Conservation (phyloP, 2,113 vertebrate species). For the Notothenia coriiceps region DNA sequence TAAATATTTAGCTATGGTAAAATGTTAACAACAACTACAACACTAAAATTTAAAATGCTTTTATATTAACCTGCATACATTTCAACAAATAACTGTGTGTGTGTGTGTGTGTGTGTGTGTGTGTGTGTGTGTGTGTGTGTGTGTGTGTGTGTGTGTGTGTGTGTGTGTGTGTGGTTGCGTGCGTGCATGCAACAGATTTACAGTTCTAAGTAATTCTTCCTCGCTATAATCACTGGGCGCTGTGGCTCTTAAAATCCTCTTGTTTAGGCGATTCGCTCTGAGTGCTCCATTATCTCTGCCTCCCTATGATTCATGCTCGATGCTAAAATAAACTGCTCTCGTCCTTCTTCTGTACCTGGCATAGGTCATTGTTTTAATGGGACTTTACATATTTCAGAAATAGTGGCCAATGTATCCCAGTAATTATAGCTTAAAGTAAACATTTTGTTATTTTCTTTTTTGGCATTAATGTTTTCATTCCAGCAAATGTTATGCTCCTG, state of each 20-base stretch:
- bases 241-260: conserved; percentile 37
- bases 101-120: no score
- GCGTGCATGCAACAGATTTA: not conserved
- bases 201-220: not conserved
- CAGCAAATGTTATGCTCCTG: not conserved
- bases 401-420: not conserved
- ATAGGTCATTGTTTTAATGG: conserved; percentile 2
- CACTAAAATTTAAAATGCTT: no score
- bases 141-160: no score
- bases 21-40: no score
- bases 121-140: no score
- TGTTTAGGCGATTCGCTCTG: conserved; percentile 30
- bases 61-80: no score
- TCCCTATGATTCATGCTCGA: conserved; percentile 17
- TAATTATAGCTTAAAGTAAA: no score
- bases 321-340: conserved; percentile 26
- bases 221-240: conserved; percentile 8
- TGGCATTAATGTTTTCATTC: not conserved
- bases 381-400: not conserved
- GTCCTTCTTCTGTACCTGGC: not conserved
- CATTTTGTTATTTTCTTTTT: not conserved
- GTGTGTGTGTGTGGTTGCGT: not conserved
- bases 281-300: conserved; percentile 35
- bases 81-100: no score
- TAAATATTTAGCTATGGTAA: no score